A percentile compares a stretch with the other conserved stretches of the same genome.
Evolutionary conservation across 2,113 vertebrate genomes (phyloP).

Genomic region (Hippopotamus amphibius): DNA sequence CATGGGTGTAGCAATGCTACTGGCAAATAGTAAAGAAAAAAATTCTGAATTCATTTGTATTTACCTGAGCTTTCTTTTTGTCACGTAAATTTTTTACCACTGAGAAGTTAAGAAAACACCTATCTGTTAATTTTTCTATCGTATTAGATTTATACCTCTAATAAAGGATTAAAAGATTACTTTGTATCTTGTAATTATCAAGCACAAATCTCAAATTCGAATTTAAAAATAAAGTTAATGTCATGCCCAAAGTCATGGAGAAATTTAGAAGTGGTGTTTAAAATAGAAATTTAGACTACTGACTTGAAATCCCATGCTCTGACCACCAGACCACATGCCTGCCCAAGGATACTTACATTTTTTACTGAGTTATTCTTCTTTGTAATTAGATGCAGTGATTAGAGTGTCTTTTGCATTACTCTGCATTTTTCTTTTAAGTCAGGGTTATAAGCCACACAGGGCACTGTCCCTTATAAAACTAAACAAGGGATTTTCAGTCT

Average conservation of each 20-base stretch:
- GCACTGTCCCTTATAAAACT: constrained; percentile 78
- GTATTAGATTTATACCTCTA: constrained; percentile 21
- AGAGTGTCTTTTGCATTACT: constrained; percentile 82
- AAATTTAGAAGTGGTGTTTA: constrained; percentile 76
- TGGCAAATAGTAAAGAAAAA: neutral
- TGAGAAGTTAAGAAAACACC: constrained; percentile 58
- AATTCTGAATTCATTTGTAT: constrained; percentile 46
- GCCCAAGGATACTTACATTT: constrained; percentile 77
- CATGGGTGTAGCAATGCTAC: neutral
- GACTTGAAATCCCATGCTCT: constrained; percentile 77
- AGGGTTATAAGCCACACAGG: constrained; percentile 78
- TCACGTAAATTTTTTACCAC: neutral
- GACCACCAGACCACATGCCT: constrained; percentile 80
- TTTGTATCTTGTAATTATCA: constrained; percentile 72
- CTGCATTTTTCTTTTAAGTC: constrained; percentile 80
- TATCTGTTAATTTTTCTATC: constrained; percentile 21
- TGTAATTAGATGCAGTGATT: constrained; percentile 83
- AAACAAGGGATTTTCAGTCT: constrained; percentile 81
- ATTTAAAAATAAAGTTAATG: constrained; percentile 81
- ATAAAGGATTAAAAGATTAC: constrained; percentile 42
- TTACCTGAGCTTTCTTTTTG: neutral
- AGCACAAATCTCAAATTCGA: constrained; percentile 66
- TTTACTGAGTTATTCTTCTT: constrained; percentile 77
- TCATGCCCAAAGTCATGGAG: constrained; percentile 72
- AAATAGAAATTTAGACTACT: constrained; percentile 82